Evolutionary conservation across 2,113 vertebrate species (phyloP), one percentile per base, ranked within the genome.

Genomic region (Pollachius pollachius): DNA sequence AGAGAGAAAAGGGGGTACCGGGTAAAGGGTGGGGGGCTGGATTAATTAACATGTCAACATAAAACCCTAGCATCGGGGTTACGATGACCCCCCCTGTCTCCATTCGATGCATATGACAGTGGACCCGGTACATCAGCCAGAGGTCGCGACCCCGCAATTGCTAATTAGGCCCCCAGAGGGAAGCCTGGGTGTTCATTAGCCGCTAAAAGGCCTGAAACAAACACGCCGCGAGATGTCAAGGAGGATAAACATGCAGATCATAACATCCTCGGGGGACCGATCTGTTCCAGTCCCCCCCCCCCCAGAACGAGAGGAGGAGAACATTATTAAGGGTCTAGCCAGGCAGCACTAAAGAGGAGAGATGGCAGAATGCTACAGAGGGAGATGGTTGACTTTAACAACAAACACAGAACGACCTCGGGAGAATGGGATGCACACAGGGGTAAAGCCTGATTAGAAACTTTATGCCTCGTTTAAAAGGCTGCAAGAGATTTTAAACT

Each of bases 311-410:
- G 74, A 7, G 69, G 69, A 23, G 60, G 72, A 3, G 13, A 37
- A 48, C 34, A 75, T 85, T 82, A 85, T 88, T 82, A 85, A 30
- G 68, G 72, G 68, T 30, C 75, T 54, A 81, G 64, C 76, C 65
- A 75, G 30, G 62, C 37, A 68, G 65, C 73, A 72, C 27, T 76
- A 81, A 84, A 79, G 25, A 8, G 67, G 15, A 19, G 56, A 1
- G 69, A 80, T 80, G 57, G 3, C 15, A 67, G 25, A 27, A 70
- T 3, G 37, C 76, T 48, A 23, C 17, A 76, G 56, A 48, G 19
- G 52, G 17, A 21, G 54, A 62, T 71, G 1, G 54, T 61, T 71
- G 1, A 67, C 62, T 62, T 73, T 62, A 75, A 41, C 5, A 77
- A 77, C 69, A 79, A 11, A 5, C 17, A 62, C 15, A 13, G 3